These are phyloP conservation scores for Chymomyza fuscimana DNA, from an alignment of 2,888 invertebrate species.

Conservation along the genomic window DNA sequence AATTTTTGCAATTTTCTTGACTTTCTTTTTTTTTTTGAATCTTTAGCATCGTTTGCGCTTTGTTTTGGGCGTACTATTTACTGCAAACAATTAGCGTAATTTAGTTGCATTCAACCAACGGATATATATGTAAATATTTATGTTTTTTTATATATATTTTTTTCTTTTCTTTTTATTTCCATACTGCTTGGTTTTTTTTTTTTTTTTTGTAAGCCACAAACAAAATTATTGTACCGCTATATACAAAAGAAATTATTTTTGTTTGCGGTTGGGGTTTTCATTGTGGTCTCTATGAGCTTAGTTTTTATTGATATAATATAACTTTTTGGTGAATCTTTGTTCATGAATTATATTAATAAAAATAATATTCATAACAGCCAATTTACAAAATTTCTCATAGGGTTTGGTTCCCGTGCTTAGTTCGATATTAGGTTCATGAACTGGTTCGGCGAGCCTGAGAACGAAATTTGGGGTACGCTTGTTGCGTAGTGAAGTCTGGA, in stretches of 20 bases:
- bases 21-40: constrained; percentile 27
- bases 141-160: not conserved
- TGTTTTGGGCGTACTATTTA: constrained; percentile 37
- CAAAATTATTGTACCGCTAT: constrained; percentile 4
- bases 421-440: too few relatives aligned
- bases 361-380: too few relatives aligned
- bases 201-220: constrained; percentile 12
- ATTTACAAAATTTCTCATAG: too few relatives aligned
- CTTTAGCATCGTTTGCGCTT: constrained; percentile 42
- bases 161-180: constrained; percentile 30
- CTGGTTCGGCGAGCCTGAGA: too few relatives aligned
- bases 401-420: too few relatives aligned
- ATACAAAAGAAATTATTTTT: constrained; percentile 17
- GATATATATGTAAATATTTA: constrained; percentile 59
- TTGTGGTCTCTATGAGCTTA: not conserved
- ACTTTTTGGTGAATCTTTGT: too few relatives aligned
- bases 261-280: constrained; percentile 5
- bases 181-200: constrained; percentile 25
- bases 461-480: too few relatives aligned
- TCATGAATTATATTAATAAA: too few relatives aligned
- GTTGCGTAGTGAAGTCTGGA: too few relatives aligned
- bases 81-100: constrained; percentile 63
- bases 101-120: constrained; percentile 69
- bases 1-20: constrained; percentile 16
- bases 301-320: not conserved